Conservation (phyloP, 2,888 invertebrate genomes). For the Drosophila pseudotakahashii region DNA sequence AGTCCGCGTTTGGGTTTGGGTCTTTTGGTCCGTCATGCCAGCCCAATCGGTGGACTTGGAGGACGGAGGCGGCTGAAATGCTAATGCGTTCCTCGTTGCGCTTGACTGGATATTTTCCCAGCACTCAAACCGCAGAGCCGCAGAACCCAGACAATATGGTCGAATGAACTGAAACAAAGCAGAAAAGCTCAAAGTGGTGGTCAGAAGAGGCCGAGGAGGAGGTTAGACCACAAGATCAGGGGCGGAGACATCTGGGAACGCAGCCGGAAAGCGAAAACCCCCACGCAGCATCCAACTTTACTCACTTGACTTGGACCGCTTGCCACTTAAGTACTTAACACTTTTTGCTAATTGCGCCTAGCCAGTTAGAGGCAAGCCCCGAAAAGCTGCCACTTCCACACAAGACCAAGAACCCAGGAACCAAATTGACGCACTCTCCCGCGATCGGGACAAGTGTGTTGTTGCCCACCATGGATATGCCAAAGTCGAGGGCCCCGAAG, state of each 20-base stretch:
- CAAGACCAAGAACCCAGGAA: constrained; percentile 21
- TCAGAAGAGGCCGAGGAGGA: constrained; percentile 5
- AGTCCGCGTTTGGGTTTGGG: constrained; percentile 3
- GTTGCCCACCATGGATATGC: constrained; percentile 59
- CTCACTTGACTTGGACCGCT: constrained; percentile 54
- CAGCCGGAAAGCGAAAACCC: constrained; percentile 68
- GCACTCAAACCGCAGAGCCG: constrained; percentile 71
- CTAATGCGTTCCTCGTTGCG: constrained; percentile 78
- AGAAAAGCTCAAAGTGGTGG: constrained; percentile 76
- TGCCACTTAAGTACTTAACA: constrained; percentile 81
- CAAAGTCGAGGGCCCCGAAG: constrained; percentile 31
- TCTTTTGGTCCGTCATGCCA: constrained; percentile 64
- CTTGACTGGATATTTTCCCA: constrained; percentile 77
- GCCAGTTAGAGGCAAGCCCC: constrained; percentile 45
- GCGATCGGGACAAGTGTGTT: constrained; percentile 59
- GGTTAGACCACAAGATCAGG: background rate
- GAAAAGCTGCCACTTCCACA: constrained; percentile 62
- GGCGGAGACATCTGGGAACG: constrained; percentile 27
- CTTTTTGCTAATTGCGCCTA: constrained; percentile 78
- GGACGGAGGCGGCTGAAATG: constrained; percentile 60
- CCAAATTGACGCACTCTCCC: constrained; percentile 56
- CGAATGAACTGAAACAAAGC: constrained; percentile 79
- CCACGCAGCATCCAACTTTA: constrained; percentile 60
- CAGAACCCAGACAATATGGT: constrained; percentile 70
- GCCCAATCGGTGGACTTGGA: constrained; percentile 26